Percentiles rank a stretch among this genome's conserved stretches.
These are phyloP conservation scores for Alligator sinensis DNA, from an alignment of 2,113 vertebrate genomes.

Conservation along the genomic window DNA sequence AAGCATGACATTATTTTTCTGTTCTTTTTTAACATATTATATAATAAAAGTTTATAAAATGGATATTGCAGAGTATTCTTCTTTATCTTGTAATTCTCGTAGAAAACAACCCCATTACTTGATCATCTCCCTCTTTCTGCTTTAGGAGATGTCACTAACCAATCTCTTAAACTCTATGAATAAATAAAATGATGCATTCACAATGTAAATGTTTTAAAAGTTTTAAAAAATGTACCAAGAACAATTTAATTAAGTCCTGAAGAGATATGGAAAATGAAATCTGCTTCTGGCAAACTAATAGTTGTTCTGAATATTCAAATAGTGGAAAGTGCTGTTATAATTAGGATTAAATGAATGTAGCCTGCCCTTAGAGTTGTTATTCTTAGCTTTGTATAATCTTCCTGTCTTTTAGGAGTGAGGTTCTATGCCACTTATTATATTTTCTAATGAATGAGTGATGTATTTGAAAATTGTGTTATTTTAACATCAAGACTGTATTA, in stretches of 20 bases:
- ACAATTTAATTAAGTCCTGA: slow-evolving; percentile 73
- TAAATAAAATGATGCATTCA: slow-evolving; percentile 79
- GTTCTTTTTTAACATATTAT: slow-evolving; percentile 16
- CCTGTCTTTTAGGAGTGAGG: neutral
- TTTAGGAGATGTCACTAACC: slow-evolving; percentile 70
- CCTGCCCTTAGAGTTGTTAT: slow-evolving; percentile 26
- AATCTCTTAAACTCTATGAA: slow-evolving; percentile 74
- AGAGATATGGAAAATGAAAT: slow-evolving; percentile 70
- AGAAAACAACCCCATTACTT: slow-evolving; percentile 68
- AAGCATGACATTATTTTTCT: slow-evolving; percentile 3
- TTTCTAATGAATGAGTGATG: slow-evolving; percentile 22
- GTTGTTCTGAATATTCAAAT: slow-evolving; percentile 72
- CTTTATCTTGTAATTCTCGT: slow-evolving; percentile 53
- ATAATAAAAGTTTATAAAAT: slow-evolving; percentile 52
- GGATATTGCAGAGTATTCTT: slow-evolving; percentile 8
- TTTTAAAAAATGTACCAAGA: slow-evolving; percentile 47
- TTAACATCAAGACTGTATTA: neutral
- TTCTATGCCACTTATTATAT: neutral
- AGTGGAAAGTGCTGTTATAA: slow-evolving; percentile 45
- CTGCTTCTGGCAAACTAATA: slow-evolving; percentile 65
- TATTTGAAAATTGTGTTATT: neutral
- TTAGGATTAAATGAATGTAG: slow-evolving; percentile 62
- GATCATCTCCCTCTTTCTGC: slow-evolving; percentile 59
- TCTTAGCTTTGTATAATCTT: slow-evolving; percentile 15
- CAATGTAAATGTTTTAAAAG: slow-evolving; percentile 77